Evolutionary conservation across 2,113 vertebrate species (phyloP), one percentile per base, ranked within the genome.

Genomic region (Hucho hucho): DNA sequence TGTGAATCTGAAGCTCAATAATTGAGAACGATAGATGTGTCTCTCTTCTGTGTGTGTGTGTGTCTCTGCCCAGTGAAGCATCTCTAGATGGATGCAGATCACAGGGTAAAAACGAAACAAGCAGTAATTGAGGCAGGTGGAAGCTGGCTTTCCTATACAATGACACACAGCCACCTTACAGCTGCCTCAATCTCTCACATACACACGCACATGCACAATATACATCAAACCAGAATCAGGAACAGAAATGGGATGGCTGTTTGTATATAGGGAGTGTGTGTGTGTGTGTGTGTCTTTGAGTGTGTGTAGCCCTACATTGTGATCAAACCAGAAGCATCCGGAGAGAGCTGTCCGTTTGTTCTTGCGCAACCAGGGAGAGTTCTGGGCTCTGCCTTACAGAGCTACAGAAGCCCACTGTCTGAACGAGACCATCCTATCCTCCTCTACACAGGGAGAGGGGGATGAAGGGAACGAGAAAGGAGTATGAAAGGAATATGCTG

Each of bases 401-500:
- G 58, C 49, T 53, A 61, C 6, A 22, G 58, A 61, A 61, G 20
- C 58, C 58, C 9, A n/a, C 1, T 22, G 6, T 61, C 58, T 53
- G 49, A 53, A 53, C 16, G 49, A 53, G 16, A 53, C 49, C 49
- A 18, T 18, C 49, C 16, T 3, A 16, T 61, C n/a, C n/a, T 61
- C 58, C n/a, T 1, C 58, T 16, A 4, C 58, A 22, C 58, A 68
- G 68, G 59, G 74, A 75, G 73, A 72, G 24, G 56, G 46, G 37
- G 67, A 66, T 46, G 64, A 70, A 81, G 70, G 53, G 69, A 74
- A 26, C 11, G 49, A 49, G 71, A 46, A 65, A 68, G 74, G 75
- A 77, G 70, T 18, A 66, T 77, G 68, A 68, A 79, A 70, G 46
- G 75, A 81, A 75, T 81, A 78, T 75, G 79, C 79, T 81, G 79